Conservation (phyloP, 2,797 vertebrate species). For the Allobates femoralis region DNA sequence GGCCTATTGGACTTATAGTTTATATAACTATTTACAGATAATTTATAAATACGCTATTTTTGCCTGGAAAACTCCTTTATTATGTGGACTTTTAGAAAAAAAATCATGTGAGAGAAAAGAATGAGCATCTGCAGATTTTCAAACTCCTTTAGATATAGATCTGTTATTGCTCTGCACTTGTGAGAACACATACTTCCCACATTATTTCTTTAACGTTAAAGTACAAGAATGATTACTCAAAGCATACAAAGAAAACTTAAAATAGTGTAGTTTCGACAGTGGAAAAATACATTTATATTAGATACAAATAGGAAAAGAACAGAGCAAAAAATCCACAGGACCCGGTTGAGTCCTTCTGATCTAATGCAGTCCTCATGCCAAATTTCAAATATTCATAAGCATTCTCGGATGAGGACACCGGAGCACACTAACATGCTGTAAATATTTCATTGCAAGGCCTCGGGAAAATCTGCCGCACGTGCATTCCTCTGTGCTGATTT, state of each 20-base stretch:
- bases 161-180: background rate
- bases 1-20: too few species aligned
- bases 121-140: background rate
- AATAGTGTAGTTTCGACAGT: constrained; percentile 4
- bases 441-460: constrained; percentile 64
- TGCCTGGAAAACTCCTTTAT: background rate
- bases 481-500: constrained; percentile 55
- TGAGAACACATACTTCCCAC: background rate
- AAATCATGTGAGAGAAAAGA: background rate
- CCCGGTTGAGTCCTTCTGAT: background rate
- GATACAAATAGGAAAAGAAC: constrained; percentile 10
- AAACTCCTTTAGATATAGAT: background rate
- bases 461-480: constrained; percentile 57
- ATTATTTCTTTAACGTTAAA: background rate
- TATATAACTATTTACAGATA: too few species aligned
- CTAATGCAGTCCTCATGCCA: constrained; percentile 47
- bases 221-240: background rate
- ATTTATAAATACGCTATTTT: background rate
- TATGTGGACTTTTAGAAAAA: too few species aligned
- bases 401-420: constrained; percentile 60
- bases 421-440: constrained; percentile 64
- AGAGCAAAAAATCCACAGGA: background rate
- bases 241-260: background rate
- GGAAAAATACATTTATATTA: constrained; percentile 19
- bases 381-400: constrained; percentile 66